Evolutionary conservation across 2,113 vertebrate species (phyloP), one percentile per base, ranked within the genome.

Genomic region (Xenopus laevis): DNA sequence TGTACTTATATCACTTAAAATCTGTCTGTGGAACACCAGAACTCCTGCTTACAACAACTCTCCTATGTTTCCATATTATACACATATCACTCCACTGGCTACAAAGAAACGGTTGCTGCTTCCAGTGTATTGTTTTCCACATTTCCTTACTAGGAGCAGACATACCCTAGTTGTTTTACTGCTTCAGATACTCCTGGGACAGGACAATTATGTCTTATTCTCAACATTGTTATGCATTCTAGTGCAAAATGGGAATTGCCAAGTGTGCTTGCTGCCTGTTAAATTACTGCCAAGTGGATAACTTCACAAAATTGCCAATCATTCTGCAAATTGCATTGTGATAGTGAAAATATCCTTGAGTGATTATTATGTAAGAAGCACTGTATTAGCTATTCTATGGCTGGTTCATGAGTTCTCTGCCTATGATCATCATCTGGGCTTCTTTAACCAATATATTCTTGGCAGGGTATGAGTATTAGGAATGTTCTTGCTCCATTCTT

Each of bases 241-340:
- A 55, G 53, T 55, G 15, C 17, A 55, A 55, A n/a, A 55, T n/a
- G 53, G 53, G 15, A 55, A 55, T 55, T 55, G 8, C 33, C 15
- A n/a, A 55, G 53, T n/a, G 53, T 55, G 53, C 17, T 55, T 55
- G 53, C 53, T 55, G 53, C 53, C 53, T 55, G 33, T 55, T 55
- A n/a, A 55, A 55, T 55, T 55, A 55, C 53, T n/a, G 53, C 53
- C 53, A 55, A 55, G 53, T 55, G 17, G 53, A 55, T 55, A 55
- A 55, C 53, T 16, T 55, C 53, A n/a, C 17, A 55, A 55, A 55
- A 55, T 55, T 55, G 53, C 13, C 53, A 55, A 55, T 55, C 53
- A 55, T 55, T n/a, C 16, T 55, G 53, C 53, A 55, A 55, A 55
- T 55, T 55, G 17, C 17, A n/a, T 55, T 55, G 53, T 55, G 53